A percentile compares a stretch with the other conserved stretches of the same genome.
Conservation (phyloP, 2,797 vertebrate species). For the Argyrosomus regius region DNA sequence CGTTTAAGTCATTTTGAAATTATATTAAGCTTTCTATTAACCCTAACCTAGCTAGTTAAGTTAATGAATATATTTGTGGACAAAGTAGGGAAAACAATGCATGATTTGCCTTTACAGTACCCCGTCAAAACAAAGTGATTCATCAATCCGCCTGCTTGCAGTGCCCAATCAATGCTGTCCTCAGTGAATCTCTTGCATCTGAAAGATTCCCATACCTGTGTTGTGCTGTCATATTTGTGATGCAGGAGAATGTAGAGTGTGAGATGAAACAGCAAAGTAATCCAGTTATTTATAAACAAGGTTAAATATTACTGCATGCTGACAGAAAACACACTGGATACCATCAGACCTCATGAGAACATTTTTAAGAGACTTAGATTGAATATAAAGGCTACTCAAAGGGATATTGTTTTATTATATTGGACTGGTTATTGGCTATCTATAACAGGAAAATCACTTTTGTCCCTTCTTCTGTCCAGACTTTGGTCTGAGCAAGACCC, state of each 20-base stretch:
- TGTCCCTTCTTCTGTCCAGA: slow-evolving; percentile 8
- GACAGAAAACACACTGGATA: slow-evolving; percentile 2
- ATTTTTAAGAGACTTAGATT: slow-evolving; percentile 11
- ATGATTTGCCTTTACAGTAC: background rate
- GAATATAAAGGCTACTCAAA: slow-evolving; percentile 12
- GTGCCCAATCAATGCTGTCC: background rate
- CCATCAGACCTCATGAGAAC: slow-evolving; percentile 15
- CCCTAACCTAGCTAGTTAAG: background rate
- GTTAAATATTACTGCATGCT: background rate
- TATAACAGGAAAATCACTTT: slow-evolving; percentile 10
- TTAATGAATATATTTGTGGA: background rate
- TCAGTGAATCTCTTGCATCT: background rate
- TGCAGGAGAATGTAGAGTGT: slow-evolving; percentile 1
- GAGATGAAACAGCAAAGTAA: slow-evolving; percentile 2
- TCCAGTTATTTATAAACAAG: slow-evolving; percentile 28
- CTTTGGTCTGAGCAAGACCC: slow-evolving; percentile 18
- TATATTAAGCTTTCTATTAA: background rate
- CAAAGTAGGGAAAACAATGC: background rate
- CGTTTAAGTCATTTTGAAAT: background rate
- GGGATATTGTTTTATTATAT: slow-evolving; percentile 15
- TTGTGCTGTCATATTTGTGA: slow-evolving; percentile 4
- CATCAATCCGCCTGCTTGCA: background rate
- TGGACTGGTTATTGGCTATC: slow-evolving; percentile 4
- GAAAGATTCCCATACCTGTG: background rate
- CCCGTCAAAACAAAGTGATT: slow-evolving; percentile 10